Base-by-base conservation (phyloP, 2,797 vertebrate species). In the Hafferia zeledoni region DNA sequence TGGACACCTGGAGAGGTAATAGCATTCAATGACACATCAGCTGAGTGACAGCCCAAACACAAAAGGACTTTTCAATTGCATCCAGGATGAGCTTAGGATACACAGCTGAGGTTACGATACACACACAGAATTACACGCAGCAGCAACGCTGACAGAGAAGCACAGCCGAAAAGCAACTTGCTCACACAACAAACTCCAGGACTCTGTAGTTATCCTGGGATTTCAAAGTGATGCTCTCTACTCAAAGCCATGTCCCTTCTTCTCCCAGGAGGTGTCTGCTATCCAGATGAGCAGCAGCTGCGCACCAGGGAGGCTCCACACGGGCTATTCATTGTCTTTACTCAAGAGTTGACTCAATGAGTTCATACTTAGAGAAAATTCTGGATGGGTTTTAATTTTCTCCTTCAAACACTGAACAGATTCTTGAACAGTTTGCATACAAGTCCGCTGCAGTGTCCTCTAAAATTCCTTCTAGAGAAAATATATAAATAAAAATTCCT, bases 1-100 rank as follows among this genome's bases (percentile, higher is more conserved):
- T 37, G 92, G 90, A 74, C 90, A 83, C 91, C 85, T 85, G 81
- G n/a, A 87, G 92, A 75, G 81, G 69, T 84, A 94, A 96, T 24
- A 49, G 81, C 85, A 15, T 43, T 77, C 92, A 87, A 39, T 89
- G 83, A 30, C 77, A 92, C 77, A 59, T 83, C 55, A 24, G 50
- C 47, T n/a, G 75, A 96, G 39, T 18, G 81, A 90, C 92, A 91
- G 65, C 8, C 30, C 39, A 76, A 72, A 35, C 83, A 92, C 80
- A 94, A 96, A 93, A 71, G 72, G 44, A 20, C 46, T 84, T 61
- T 30, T 31, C 81, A 69, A 3, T n/a, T 35, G 70, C 56, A 20
- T 47, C 59, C 53, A 52, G 14, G 78, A 47, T 88, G 75, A 68
- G 59, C 47, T 57, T 75, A 64, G 76, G 50, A 27, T 28, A 71